Conservation (phyloP, 2,797 vertebrate species). For the Eulemur albifrons region DNA sequence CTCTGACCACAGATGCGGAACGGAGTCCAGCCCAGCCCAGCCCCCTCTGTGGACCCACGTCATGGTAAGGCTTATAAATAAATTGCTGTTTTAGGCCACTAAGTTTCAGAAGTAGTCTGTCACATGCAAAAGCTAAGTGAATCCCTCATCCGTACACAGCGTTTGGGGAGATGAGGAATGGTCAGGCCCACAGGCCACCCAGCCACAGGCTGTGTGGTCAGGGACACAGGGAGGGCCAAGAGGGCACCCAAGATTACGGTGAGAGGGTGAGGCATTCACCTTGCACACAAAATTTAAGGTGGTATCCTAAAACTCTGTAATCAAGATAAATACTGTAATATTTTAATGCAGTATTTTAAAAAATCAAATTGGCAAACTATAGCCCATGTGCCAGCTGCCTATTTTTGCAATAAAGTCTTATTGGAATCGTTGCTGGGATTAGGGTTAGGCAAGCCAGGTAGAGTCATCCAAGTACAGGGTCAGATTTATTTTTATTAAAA, state of each 20-base stretch:
- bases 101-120: not conserved
- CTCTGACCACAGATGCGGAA: not conserved
- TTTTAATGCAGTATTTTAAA: not conserved
- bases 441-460: not conserved
- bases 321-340: not conserved
- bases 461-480: not conserved
- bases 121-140: not conserved
- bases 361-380: not conserved
- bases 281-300: not conserved
- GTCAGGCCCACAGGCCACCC: not conserved
- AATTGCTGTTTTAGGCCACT: not conserved
- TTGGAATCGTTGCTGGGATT: not conserved
- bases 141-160: not conserved
- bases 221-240: not conserved
- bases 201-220: accelerated
- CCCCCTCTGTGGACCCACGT: accelerated
- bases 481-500: not conserved
- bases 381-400: not conserved
- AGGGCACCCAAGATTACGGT: not conserved
- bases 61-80: not conserved
- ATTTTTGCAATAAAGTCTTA: not conserved
- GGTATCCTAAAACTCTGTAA: not conserved
- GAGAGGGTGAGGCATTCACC: not conserved
- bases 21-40: not conserved
- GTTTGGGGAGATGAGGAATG: too few relatives aligned